phyloP scores from a whole-genome alignment of 2,113 vertebrate genomes.

The Lipophrys pholis region DNA sequence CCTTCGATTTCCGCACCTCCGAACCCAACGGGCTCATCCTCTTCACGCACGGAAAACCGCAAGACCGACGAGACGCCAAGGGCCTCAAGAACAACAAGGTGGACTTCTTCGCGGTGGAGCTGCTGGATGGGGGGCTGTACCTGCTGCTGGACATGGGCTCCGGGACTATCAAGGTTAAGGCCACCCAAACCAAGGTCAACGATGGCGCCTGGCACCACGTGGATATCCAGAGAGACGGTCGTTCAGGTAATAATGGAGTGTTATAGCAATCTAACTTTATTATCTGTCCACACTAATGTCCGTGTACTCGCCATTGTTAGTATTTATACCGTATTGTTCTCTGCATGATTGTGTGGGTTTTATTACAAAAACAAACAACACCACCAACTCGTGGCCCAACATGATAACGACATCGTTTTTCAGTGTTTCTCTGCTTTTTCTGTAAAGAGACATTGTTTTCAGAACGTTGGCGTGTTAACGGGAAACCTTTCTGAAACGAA shows the following conservation, averaged over 20 bases:
- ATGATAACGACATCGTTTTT: no score
- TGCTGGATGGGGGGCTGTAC: conserved; percentile 93
- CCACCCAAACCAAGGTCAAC: conserved; percentile 95
- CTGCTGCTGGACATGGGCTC: conserved; percentile 98
- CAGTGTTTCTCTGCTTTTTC: no score
- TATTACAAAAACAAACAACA: no score
- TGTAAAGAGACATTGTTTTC: no score
- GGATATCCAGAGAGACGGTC: conserved; percentile 96
- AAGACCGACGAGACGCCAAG: conserved; percentile 89
- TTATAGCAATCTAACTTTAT: no score
- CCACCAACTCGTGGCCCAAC: no score
- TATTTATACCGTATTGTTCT: no score
- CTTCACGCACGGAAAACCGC: conserved; percentile 95
- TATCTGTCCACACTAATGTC: no score
- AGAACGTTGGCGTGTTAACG: no score
- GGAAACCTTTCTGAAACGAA: no score
- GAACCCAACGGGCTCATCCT: conserved; percentile 96
- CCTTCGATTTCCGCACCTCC: conserved; percentile 96
- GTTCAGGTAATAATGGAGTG: conserved; percentile 87
- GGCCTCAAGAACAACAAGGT: conserved; percentile 97
- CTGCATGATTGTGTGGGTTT: no score
- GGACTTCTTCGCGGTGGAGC: conserved; percentile 97
- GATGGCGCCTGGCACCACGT: conserved; percentile 98
- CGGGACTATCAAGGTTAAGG: conserved; percentile 97
- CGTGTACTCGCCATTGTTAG: no score